Base-by-base conservation (phyloP, 2,113 vertebrate genomes). In the Pungitius pungitius region DNA sequence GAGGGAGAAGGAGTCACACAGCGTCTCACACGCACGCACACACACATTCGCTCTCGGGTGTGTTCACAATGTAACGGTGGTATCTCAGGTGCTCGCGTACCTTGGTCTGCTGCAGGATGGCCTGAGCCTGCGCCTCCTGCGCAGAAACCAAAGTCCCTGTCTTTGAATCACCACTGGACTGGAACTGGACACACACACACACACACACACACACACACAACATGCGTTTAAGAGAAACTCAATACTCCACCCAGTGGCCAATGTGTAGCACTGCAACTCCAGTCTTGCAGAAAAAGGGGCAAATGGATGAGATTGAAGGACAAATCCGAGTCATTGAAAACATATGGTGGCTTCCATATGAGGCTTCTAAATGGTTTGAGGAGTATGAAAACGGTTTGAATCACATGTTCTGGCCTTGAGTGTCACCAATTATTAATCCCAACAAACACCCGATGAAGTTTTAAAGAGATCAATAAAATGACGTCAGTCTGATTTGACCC, bases 91-190 rank as follows among this genome's bases (percentile, higher is more conserved):
- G 10, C 30, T 42, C 22, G 3, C 9, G 6, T 49, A 97, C 97
- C 93, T 97, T 94, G 64, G 98, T 96, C 73, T 99, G 98, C 81
- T 99, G 97, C 15, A 99, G 93, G 80, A 99, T 98, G 27, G 97
- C 97, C 84, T 99, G 97, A 14, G 97, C 97, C 75, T 99, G 98
- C 0, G 97, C 96, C 73, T 99, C 97, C 91, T 99, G 97, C 0
- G 96, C 96, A 1, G 98, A 99, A 22, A 99, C 92, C 4, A 95
- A 91, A 2, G 95, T 94, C 1, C 95, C 95, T 12, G 94, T 94
- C 22, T 93, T 94, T 0, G 93, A 93, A 1, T 96, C 95, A 0
- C 96, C 95, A 13, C 96, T 96, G 0, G 95, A 96, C 61, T 97
- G 97, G 91, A 99, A 99, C 97, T 99, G 56, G 26, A 77, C 39